Evolutionary conservation across 1,140 invertebrate species (phyloP), one percentile per base, ranked within the genome.

Genomic region (Aphis gossypii): DNA sequence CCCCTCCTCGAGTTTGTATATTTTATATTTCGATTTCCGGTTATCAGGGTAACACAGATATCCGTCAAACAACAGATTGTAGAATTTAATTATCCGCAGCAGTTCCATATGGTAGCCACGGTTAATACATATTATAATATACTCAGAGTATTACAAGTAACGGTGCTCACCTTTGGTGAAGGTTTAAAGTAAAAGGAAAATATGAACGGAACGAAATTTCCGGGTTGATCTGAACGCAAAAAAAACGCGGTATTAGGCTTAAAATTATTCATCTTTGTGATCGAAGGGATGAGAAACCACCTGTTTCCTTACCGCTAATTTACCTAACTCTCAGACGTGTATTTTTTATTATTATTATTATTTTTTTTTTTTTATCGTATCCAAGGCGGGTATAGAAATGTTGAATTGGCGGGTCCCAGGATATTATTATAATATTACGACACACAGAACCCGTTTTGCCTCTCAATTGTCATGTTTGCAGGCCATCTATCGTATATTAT

Each of bases 381-480:
- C 30, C 25, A 54, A 93, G 92, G 82, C 14, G 54, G 89, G 89
- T 68, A 90, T 60, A 68, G 82, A 93, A 84, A 86, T 93, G 86
- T 84, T 84, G 92, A 93, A 93, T 93, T 93, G 92, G 92, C 92
- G 82, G 92, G 92, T n/a, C 92, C 82, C 92, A 86, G 82, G 92
- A 93, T 93, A 86, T 93, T 92, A 92, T 84, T 93, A 93, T 93
- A 93, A 86, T 93, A 93, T 93, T 93, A 93, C 92, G 82, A 93
- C 82, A 84, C 38, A 93, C 82, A 86, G 92, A 93, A 93, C 92
- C 92, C 92, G 92, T 93, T 93, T 93, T 84, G 82, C 92, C 92
- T 92, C 91, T 92, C 92, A 86, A 93, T 93, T 93, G 92, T 93
- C 92, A 93, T 93, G 92, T 93, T 93, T 93, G 76, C 60, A 4